Conservation (phyloP, 2,888 invertebrate genomes). For the Chymomyza procnemis region DNA sequence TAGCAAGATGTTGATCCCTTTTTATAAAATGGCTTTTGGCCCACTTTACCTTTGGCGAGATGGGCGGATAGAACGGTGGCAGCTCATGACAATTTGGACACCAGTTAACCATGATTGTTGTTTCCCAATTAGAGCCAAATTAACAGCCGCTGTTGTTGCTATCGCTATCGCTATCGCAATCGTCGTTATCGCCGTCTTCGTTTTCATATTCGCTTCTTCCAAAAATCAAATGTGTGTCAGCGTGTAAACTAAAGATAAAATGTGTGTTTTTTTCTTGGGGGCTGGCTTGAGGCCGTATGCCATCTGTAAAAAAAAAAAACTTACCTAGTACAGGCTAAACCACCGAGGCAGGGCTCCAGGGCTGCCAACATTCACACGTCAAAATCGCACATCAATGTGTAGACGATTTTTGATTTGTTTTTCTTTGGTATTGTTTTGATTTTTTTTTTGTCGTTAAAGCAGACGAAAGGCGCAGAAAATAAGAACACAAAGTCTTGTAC, state of each 20-base stretch:
- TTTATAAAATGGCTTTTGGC: constrained; percentile 13
- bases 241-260: constrained; percentile 2
- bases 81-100: constrained; percentile 75
- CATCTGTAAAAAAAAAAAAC: constrained; percentile 46
- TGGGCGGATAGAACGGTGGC: constrained; percentile 69
- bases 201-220: constrained; percentile 62
- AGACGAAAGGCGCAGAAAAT: neutral
- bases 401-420: constrained; percentile 45
- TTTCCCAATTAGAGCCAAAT: constrained; percentile 45
- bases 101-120: constrained; percentile 66
- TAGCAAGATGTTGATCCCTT: neutral
- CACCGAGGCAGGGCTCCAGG: constrained; percentile 79
- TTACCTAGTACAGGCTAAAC: constrained; percentile 79
- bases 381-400: constrained; percentile 70
- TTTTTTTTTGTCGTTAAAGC: constrained; percentile 17
- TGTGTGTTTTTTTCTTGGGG: neutral
- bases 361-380: constrained; percentile 79
- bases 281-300: neutral
- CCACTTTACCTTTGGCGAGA: constrained; percentile 70
- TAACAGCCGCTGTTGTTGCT: constrained; percentile 28
- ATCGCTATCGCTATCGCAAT: neutral
- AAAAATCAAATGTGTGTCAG: constrained; percentile 5
- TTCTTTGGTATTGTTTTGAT: constrained; percentile 11
- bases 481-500: neutral
- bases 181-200: constrained; percentile 44